A percentile compares a stretch with the other conserved stretches of the same genome.
phyloP scores from a whole-genome alignment of 2,797 vertebrate genomes.

The Eulemur coronatus region DNA sequence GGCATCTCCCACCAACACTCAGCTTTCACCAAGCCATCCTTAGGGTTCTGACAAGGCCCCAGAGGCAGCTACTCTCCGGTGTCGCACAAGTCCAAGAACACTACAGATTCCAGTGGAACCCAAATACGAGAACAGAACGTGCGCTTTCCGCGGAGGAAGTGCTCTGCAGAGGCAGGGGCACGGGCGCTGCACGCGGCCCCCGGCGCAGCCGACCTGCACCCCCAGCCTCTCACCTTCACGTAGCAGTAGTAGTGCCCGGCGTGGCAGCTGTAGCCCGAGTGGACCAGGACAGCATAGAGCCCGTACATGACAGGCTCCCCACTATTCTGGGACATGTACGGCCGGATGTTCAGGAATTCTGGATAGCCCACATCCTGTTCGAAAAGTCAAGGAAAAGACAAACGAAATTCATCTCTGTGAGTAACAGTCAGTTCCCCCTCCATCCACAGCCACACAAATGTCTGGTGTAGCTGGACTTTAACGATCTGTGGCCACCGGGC shows the following conservation, averaged over 20 bases:
- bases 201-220: rapidly evolving
- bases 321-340: conserved; percentile 95
- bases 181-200: rapidly evolving
- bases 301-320: conserved; percentile 93
- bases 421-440: rapidly evolving
- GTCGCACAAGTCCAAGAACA: too few relatives aligned
- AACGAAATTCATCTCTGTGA: rapidly evolving
- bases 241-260: conserved; percentile 98
- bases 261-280: conserved; percentile 96
- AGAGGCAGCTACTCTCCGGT: too few relatives aligned
- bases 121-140: rapidly evolving
- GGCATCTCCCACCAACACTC: background rate
- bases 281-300: conserved; percentile 96
- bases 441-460: too few relatives aligned
- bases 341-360: conserved; percentile 94
- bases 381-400: background rate
- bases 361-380: conserved; percentile 94
- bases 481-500: rapidly evolving
- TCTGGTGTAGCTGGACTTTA: rapidly evolving
- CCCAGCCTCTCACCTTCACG: conserved; percentile 88
- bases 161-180: rapidly evolving
- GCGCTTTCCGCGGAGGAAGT: background rate
- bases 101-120: rapidly evolving
- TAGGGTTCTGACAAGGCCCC: background rate
- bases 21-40: background rate